Base-by-base conservation (phyloP, 2,113 vertebrate genomes). In the Lepisosteus oculatus region DNA sequence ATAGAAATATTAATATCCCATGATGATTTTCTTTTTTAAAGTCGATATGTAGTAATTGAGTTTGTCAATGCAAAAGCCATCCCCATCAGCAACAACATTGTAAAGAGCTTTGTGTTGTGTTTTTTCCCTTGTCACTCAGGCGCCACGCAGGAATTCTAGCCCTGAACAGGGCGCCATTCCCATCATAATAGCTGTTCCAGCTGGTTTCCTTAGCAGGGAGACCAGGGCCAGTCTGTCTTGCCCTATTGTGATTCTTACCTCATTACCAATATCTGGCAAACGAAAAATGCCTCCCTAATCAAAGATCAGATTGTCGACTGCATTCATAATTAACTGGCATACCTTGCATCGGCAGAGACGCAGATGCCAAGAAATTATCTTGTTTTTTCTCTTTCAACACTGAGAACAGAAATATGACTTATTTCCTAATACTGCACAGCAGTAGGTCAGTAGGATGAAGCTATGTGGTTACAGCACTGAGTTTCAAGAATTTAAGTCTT, bases 1-100 rank as follows among this genome's bases (percentile, higher is more conserved):
- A 81, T 79, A 83, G 83, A 89, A 85, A 73, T 77, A 79, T 74
- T 76, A 76, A 76, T 61, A 61, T 57, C 70, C 17, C 44, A 54
- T 72, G 51, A 43, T 65, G 56, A 74, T 45, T 70, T 29, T 29
- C 29, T 29, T 72, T 64, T 70, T 67, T 43, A 59, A 55, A 9
- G 14, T 47, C 55, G 45, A n/a, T 13, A 15, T n/a, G 43, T 11
- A 12, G 12, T 29, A 41, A 59, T 29, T 61, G 13, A 55, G 55
- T 47, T n/a, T 66, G 65, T 57, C 64, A n/a, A 66, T 43, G 57
- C 43, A 72, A 7, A 43, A 65, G 62, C 43, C 13, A 51, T 14
- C 70, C 70, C 47, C 41, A 29, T 17, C 41, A 44, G 9, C 6
- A 29, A 54, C 47, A 51, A 51, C 8, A 56, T 9, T 45, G 14